Percentiles rank a stretch among this genome's conserved stretches.
phyloP scores from a whole-genome alignment of 2,888 invertebrate species.

The Ectropis crepuscularia region DNA sequence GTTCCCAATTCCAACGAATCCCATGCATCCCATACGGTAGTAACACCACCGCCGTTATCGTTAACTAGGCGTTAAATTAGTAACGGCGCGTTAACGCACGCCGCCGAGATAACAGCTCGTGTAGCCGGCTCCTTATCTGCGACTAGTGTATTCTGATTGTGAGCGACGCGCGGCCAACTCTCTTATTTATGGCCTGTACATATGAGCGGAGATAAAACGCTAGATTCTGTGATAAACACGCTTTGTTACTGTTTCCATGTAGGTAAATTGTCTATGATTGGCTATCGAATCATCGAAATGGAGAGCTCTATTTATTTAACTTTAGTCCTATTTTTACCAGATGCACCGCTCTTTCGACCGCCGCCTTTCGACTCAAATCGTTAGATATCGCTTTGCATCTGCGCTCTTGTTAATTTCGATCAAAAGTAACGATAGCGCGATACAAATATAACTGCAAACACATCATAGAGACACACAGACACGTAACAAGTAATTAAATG shows the following conservation, averaged over 20 bases:
- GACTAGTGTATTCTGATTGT: conserved; percentile 24
- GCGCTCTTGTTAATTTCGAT: too few relatives aligned
- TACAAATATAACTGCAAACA: too few relatives aligned
- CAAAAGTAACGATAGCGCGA: too few relatives aligned
- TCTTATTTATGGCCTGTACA: conserved; percentile 23
- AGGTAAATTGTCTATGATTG: neutral
- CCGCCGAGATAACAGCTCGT: conserved; percentile 22
- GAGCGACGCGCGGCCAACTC: conserved; percentile 19
- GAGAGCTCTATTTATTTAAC: too few relatives aligned
- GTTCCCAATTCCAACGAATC: too few relatives aligned
- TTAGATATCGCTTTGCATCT: too few relatives aligned
- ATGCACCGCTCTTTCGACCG: too few relatives aligned
- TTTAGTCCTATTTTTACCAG: too few relatives aligned
- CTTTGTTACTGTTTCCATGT: conserved; percentile 12
- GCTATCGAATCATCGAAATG: too few relatives aligned
- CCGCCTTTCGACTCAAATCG: too few relatives aligned
- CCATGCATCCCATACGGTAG: conserved; percentile 14
- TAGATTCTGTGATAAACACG: conserved; percentile 16
- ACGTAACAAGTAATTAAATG: too few relatives aligned
- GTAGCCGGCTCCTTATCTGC: conserved; percentile 19
- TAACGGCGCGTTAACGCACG: conserved; percentile 25
- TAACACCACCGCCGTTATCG: conserved; percentile 42
- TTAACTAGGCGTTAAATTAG: conserved; percentile 42
- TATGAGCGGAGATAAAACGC: conserved; percentile 12
- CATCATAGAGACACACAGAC: too few relatives aligned